These are phyloP conservation scores for Drosophila sordidula DNA, from an alignment of 2,888 invertebrate species.

Conservation along the genomic window DNA sequence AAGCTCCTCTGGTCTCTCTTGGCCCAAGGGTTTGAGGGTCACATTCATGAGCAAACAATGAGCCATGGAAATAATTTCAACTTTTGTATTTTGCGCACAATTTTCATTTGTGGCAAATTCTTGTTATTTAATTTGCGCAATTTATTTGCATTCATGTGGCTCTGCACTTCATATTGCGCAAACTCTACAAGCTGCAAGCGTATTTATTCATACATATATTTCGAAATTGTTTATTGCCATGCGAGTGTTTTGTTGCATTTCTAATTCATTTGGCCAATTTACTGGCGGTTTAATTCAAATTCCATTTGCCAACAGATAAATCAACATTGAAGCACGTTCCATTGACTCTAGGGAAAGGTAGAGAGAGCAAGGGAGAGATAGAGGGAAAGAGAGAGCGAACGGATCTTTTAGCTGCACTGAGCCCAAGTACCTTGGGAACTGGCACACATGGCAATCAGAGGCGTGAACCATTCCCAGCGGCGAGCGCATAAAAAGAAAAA, in stretches of 20 bases:
- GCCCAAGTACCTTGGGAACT: conserved; percentile 51
- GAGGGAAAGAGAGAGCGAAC: conserved; percentile 1
- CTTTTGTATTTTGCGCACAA: conserved; percentile 8
- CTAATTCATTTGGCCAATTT: conserved; percentile 32
- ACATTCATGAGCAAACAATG: not conserved
- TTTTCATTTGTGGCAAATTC: conserved; percentile 28
- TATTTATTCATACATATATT: not conserved
- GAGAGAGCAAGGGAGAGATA: not conserved
- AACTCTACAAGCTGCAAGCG: not conserved
- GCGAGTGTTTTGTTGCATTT: conserved; percentile 13
- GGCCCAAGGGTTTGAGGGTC: not conserved
- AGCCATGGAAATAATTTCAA: conserved; percentile 8
- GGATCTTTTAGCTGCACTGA: conserved; percentile 25
- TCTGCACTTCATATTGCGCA: not conserved
- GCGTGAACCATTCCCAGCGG: conserved; percentile 43
- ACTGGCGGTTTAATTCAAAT: conserved; percentile 23
- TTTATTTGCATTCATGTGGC: conserved; percentile 31
- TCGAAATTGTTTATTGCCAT: conserved; percentile 15
- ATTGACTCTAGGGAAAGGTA: not conserved
- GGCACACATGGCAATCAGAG: conserved; percentile 56
- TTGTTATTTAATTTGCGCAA: conserved; percentile 26
- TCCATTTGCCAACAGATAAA: conserved; percentile 31
- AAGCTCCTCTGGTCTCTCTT: not conserved
- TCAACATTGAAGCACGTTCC: conserved; percentile 28
- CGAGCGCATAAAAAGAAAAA: conserved; percentile 16